Conservation (phyloP, 1,140 invertebrate genomes). For the Phymastichus coffea region DNA sequence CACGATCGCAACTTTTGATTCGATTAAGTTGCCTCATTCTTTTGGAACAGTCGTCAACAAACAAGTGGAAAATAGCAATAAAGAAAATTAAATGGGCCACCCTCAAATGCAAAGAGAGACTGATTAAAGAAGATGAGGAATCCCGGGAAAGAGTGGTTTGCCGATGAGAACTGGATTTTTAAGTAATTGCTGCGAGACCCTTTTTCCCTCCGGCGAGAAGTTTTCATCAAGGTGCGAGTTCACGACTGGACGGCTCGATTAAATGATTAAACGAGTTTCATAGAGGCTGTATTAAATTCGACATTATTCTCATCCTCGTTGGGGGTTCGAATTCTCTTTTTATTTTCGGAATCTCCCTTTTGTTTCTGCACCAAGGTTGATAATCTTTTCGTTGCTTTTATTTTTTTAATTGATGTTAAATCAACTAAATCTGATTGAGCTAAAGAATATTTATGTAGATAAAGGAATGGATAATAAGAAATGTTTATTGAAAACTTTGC, state of each 20-base stretch:
- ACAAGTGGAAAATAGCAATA: conserved; percentile 1
- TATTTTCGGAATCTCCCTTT: too few relatives aligned
- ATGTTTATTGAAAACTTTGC: too few relatives aligned
- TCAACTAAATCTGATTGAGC: too few relatives aligned
- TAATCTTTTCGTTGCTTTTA: too few relatives aligned
- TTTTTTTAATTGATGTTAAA: too few relatives aligned
- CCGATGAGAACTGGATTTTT: conserved; percentile 32
- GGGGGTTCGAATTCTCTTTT: too few relatives aligned
- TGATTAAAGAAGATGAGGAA: conserved; percentile 16
- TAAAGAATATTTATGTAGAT: too few relatives aligned
- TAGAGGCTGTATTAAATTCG: conserved; percentile 39
- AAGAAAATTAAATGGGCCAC: neutral
- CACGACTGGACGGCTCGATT: conserved; percentile 37
- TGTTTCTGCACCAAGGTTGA: too few relatives aligned
- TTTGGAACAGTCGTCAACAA: too few relatives aligned
- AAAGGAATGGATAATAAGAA: too few relatives aligned
- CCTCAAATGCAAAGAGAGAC: neutral
- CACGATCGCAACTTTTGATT: too few relatives aligned
- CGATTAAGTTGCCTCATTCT: too few relatives aligned
- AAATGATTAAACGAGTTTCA: conserved; percentile 42
- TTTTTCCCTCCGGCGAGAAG: conserved; percentile 29
- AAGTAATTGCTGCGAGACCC: conserved; percentile 40
- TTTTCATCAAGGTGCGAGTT: conserved; percentile 34
- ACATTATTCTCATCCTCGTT: conserved; percentile 37
- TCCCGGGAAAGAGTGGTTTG: conserved; percentile 11